Percentiles rank a stretch among this genome's conserved stretches.
These are phyloP conservation scores for Channallabes apus DNA, from an alignment of 2,797 vertebrate species.

Conservation along the genomic window DNA sequence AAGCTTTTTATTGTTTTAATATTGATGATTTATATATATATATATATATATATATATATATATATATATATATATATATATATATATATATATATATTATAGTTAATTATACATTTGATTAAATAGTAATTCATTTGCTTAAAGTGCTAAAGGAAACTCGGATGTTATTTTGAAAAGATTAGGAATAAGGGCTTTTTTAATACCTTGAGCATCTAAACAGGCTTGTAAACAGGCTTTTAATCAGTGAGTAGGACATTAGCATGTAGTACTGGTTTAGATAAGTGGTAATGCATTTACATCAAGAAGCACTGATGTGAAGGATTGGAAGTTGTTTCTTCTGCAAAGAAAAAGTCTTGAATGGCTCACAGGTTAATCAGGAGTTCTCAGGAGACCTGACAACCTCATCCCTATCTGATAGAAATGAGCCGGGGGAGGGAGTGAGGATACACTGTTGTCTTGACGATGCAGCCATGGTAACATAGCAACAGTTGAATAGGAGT, in stretches of 20 bases:
- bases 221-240: not conserved
- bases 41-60: too few species aligned
- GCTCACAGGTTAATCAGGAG: constrained; percentile 40
- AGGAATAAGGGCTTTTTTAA: not conserved
- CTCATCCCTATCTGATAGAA: constrained; percentile 53
- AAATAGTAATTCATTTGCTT: not conserved
- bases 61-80: too few species aligned
- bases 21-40: too few species aligned
- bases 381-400: constrained; percentile 43
- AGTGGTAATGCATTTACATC: not conserved
- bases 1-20: too few species aligned
- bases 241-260: not conserved
- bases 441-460: constrained; percentile 68
- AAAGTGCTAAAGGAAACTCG: not conserved
- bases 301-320: not conserved
- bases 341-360: constrained; percentile 22
- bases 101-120: too few species aligned
- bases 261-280: not conserved
- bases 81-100: too few species aligned
- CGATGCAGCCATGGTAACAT: constrained; percentile 68
- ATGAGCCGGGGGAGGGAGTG: constrained; percentile 39
- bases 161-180: not conserved
- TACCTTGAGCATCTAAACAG: not conserved
- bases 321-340: constrained; percentile 8
- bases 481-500: constrained; percentile 70